These are phyloP conservation scores for Hypsopygia costalis DNA, from an alignment of 2,888 invertebrate genomes.

Conservation along the genomic window DNA sequence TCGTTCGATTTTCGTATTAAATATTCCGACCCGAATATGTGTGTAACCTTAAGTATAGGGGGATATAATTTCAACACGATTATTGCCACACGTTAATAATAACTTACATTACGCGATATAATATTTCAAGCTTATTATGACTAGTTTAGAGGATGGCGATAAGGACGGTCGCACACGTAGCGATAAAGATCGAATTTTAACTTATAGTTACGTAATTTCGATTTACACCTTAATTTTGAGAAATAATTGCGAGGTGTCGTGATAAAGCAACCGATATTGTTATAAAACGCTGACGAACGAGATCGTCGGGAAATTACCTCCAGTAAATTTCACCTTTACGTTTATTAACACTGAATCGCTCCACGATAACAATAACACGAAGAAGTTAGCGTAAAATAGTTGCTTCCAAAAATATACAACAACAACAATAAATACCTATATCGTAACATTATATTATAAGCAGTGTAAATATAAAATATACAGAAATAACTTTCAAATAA, in stretches of 20 bases:
- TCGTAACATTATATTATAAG: conserved; percentile 74
- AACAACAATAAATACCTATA: conserved; percentile 67
- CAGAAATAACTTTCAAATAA: conserved; percentile 62
- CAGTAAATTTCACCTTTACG: conserved; percentile 16
- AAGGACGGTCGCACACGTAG: conserved; percentile 75
- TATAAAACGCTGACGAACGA: conserved; percentile 13
- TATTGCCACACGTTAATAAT: conserved; percentile 33
- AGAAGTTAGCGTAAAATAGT: conserved; percentile 66
- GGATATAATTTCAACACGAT: conserved; percentile 30
- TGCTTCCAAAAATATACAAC: conserved; percentile 76
- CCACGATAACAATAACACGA: conserved; percentile 58
- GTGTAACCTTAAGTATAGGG: conserved; percentile 6
- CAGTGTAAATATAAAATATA: conserved; percentile 77
- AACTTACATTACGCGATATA: conserved; percentile 50
- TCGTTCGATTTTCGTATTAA: too few species aligned
- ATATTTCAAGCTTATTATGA: conserved; percentile 66
- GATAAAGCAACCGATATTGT: conserved; percentile 46
- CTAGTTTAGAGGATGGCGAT: conserved; percentile 81
- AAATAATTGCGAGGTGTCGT: conserved; percentile 69
- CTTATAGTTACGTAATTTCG: conserved; percentile 60
- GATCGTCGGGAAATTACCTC: background rate
- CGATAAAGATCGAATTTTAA: conserved; percentile 64
- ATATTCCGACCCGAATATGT: too few species aligned
- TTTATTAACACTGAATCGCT: conserved; percentile 44
- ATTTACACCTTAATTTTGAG: conserved; percentile 65